Evolutionary conservation across 2,797 vertebrate species (phyloP).

Genomic region (Pipistrellus pygmaeus): DNA sequence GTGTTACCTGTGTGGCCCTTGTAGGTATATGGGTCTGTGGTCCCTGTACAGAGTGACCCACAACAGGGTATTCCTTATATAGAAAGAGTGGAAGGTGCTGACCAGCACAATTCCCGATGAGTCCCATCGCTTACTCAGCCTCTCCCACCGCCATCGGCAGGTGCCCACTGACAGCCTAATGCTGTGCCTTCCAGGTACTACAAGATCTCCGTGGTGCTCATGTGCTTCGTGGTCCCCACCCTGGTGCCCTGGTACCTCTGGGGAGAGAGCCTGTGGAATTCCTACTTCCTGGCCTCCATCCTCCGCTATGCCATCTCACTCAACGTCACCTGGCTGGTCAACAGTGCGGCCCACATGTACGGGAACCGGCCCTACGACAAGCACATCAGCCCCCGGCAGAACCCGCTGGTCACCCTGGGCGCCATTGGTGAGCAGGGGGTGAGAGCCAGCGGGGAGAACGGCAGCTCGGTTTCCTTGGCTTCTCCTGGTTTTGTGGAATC

Average conservation of each 20-base stretch:
- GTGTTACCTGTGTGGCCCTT: background rate
- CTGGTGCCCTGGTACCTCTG: conserved; percentile 91
- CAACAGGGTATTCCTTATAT: background rate
- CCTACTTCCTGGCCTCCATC: conserved; percentile 90
- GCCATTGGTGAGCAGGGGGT: conserved; percentile 87
- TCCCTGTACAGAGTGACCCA: background rate
- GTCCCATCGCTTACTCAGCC: background rate
- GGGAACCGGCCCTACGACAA: conserved; percentile 90
- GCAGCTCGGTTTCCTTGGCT: background rate
- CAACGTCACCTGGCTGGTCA: conserved; percentile 90
- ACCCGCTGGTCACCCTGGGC: conserved; percentile 87
- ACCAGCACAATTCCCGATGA: background rate
- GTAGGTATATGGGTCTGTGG: background rate
- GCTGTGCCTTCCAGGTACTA: conserved; percentile 86
- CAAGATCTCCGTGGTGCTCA: conserved; percentile 88
- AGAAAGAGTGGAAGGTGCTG: background rate
- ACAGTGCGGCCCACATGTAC: conserved; percentile 91
- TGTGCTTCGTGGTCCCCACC: conserved; percentile 90
- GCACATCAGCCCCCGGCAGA: conserved; percentile 90
- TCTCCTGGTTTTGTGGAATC: background rate
- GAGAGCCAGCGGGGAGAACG: background rate
- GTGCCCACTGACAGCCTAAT: accelerated
- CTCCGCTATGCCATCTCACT: conserved; percentile 90
- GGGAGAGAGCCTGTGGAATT: conserved; percentile 90
- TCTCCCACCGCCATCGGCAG: accelerated